Evolutionary conservation across 2,113 vertebrate species (phyloP), one percentile per base, ranked within the genome.

Genomic region (Lota lota): DNA sequence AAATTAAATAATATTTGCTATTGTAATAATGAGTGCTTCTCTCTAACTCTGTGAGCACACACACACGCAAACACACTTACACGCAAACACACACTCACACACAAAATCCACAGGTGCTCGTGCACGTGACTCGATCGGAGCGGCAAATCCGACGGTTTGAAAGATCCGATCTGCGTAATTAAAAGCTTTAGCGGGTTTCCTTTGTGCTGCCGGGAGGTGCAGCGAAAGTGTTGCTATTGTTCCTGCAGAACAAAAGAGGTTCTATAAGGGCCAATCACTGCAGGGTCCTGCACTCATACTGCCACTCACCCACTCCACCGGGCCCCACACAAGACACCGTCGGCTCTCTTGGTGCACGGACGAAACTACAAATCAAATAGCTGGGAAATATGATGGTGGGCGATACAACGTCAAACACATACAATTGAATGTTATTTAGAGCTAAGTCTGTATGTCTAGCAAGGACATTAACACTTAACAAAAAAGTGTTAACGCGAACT

Each of bases 81-180:
- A 33, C 28, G 62, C 28, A 17, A 20, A 14, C 53, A 59, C 56
- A 40, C 53, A 54, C 36, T 24, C 19, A 22, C 15, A 22, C 40
- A 16, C n/a, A 51, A 22, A 8, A 64, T 7, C 22, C 33, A 57
- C 22, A 57, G 51, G 11, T 10, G 11, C 65, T 19, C 17, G n/a
- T 51, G 58, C 15, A 33, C 66, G 36, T 18, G 14, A 50, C 36
- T 12, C 10, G n/a, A 40, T 61, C 66, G 28, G 28, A 33, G 28
- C 28, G 7, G 28, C 28, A 33, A 33, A 33, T 5, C 63, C 64
- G 70, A 67, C 66, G 79, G 74, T 22, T 33, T 58, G 70, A 83
- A 83, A 78, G 72, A 85, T 85, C 75, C 62, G 68, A 85, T 74
- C 22, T 1, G 74, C 66, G 67, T 85, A 82, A 86, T 87, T 87